Percentiles rank a stretch among this genome's conserved stretches.
Evolutionary conservation across 1,140 invertebrate species (phyloP).

Genomic region (Elymnias hypermnestra): DNA sequence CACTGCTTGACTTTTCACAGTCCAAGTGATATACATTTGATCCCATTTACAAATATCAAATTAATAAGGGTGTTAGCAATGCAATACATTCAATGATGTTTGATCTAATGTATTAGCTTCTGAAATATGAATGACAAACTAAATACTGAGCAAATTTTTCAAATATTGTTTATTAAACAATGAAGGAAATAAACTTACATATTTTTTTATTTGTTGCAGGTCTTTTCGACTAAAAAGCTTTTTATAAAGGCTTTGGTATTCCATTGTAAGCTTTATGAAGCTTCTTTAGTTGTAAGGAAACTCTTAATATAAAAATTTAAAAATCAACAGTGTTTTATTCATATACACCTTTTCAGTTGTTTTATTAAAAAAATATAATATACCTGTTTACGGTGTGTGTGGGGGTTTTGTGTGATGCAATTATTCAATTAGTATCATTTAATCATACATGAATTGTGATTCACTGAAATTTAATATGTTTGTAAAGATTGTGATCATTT

Average conservation of each 20-base stretch:
- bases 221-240: conserved; percentile 84
- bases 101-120: conserved; percentile 77
- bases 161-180: not conserved
- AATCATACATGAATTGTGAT: too few relatives aligned
- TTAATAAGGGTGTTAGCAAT: too few relatives aligned
- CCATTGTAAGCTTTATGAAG: conserved; percentile 60
- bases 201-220: conserved; percentile 76
- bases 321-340: conserved; percentile 25
- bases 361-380: too few relatives aligned
- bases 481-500: too few relatives aligned
- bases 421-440: too few relatives aligned
- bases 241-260: conserved; percentile 58
- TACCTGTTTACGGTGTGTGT: too few relatives aligned
- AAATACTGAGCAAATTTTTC: conserved; percentile 5
- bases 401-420: too few relatives aligned
- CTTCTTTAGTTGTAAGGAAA: conserved; percentile 66
- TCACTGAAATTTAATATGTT: too few relatives aligned
- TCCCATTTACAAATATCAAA: too few relatives aligned
- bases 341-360: conserved; percentile 9
- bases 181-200: too few relatives aligned
- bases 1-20: too few relatives aligned
- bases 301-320: conserved; percentile 55
- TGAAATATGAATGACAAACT: conserved; percentile 67
- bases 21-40: too few relatives aligned
- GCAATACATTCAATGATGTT: conserved; percentile 46